Base-by-base conservation (phyloP, 2,888 invertebrate species). In the Eupithecia subfuscata region DNA sequence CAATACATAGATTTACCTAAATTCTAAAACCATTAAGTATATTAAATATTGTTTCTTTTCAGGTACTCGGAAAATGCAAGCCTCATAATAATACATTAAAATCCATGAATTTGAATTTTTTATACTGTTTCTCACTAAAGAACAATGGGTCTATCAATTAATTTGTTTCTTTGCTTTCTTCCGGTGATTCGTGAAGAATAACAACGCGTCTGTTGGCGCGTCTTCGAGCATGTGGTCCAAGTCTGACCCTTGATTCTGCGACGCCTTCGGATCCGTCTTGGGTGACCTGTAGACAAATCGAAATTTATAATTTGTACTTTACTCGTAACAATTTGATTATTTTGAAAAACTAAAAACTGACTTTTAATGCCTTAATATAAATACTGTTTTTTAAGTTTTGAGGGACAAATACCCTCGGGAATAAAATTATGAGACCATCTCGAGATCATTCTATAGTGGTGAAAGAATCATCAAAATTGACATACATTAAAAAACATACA, bases 191-290 rank as follows among this genome's bases (percentile, higher is more conserved):
- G 75, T 89, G 82, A 11, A 89, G 76, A 30, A 89, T 75, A 0
- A 89, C 79, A 0, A 87, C 85, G 71, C 86, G 86, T 79, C 89
- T 91, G 77, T 87, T 87, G 0, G 89, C 91, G 70, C 91, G 84
- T 71, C 91, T 88, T 67, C 91, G 86, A 1, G 90, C 91, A 43
- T 88, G 87, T 0, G 89, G 91, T 11, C 92, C 90, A 3, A 86
- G 81, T 40, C 88, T 85, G 4, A 88, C 81, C 68, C 82, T 85
- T 5, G 87, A 85, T 73, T 89, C 75, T 18, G 63, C 56, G 6
- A 56, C 72, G 4, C 40, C 87, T 12, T 80, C 86, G 2, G 80
- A 70, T 11, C 81, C 86, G 25, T 88, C 89, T 48, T 84, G 81
- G 11, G 77, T 48, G 1, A 88, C 83, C 91, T 91, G 78, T n/a